Percentiles rank a stretch among this genome's conserved stretches.
Evolutionary conservation across 2,113 vertebrate species (phyloP).

Genomic region (Protomyctophum bolini): DNA sequence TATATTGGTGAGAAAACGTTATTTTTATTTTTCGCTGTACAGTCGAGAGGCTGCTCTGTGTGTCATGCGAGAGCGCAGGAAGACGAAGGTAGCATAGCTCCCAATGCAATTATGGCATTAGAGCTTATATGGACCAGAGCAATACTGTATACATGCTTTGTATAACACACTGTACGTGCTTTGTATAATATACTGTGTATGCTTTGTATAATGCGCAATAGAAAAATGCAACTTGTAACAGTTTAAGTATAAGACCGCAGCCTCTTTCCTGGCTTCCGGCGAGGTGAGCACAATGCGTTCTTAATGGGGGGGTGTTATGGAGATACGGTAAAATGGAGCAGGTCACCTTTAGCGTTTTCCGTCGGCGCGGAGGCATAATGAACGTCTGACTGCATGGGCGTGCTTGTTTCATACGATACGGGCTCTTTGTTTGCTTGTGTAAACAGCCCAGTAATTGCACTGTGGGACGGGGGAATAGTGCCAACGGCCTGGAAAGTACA

Average conservation of each 20-base stretch:
- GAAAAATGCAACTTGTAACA: too few relatives aligned
- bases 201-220: too few relatives aligned
- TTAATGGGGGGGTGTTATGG: constrained; percentile 35
- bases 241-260: not conserved
- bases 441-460: constrained; percentile 70
- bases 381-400: constrained; percentile 56
- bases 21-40: too few relatives aligned
- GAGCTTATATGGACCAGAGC: too few relatives aligned
- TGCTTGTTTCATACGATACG: constrained; percentile 50
- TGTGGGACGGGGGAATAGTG: constrained; percentile 47
- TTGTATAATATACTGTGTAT: too few relatives aligned
- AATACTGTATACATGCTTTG: too few relatives aligned
- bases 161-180: too few relatives aligned
- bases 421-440: constrained; percentile 61
- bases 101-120: too few relatives aligned
- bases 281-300: constrained; percentile 30
- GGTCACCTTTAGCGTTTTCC: constrained; percentile 56
- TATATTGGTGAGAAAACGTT: too few relatives aligned
- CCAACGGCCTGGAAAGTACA: constrained; percentile 60
- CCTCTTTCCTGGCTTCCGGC: constrained; percentile 1
- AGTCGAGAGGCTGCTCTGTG: too few relatives aligned
- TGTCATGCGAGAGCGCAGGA: too few relatives aligned
- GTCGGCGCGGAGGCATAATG: constrained; percentile 64
- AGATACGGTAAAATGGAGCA: constrained; percentile 42
- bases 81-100: too few relatives aligned